Base-by-base conservation (phyloP, 2,888 invertebrate genomes). In the Axea sp. region DNA sequence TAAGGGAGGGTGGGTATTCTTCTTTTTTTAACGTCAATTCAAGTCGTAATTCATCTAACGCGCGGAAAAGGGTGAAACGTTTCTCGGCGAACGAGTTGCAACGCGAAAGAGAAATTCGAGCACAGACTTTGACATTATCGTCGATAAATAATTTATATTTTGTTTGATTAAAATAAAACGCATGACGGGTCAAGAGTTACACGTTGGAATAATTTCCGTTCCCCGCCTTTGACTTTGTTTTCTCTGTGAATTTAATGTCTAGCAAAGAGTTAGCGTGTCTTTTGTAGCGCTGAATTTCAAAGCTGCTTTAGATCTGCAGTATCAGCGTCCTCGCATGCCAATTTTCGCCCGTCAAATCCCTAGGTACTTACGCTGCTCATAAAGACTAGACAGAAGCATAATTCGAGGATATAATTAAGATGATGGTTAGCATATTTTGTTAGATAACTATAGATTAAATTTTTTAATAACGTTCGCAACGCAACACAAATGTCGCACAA, bases 331-430 rank as follows among this genome's bases (percentile, higher is more conserved):
- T 53, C 51, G 26, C 12, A 14, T 45, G 45, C 55, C 65, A n/a
- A n/a, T 55, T 65, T 55, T 55, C 55, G 45, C 55, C 19, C 28
- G 37, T 45, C 26, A 65, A 65, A 53, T 65, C 65, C 55, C 55
- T 8, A 19, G 55, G 31, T 45, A 39, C 49, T 59, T 41, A 33
- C 67, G 11, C 43, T 57, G n/a, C 57, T 31, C 41, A 19, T 33
- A 57, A 57, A 49, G 33, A 41, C 45, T 37, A 49, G 26, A 39
- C 57, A 14, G 57, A 49, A 31, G 47, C 28, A 57, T 49, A 49
- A 57, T 59, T 49, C 30, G 28, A 41, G 24, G 19, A 59, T 26
- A 47, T 67, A 57, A 67, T 67, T 57, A 57, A 49, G 57, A 41
- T 17, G 47, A 30, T 24, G 67, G 39, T 39, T 55, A 12, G 24